Percentiles rank a stretch among this genome's conserved stretches.
Conservation (phyloP, 2,113 vertebrate genomes). For the Spermophilus dauricus region DNA sequence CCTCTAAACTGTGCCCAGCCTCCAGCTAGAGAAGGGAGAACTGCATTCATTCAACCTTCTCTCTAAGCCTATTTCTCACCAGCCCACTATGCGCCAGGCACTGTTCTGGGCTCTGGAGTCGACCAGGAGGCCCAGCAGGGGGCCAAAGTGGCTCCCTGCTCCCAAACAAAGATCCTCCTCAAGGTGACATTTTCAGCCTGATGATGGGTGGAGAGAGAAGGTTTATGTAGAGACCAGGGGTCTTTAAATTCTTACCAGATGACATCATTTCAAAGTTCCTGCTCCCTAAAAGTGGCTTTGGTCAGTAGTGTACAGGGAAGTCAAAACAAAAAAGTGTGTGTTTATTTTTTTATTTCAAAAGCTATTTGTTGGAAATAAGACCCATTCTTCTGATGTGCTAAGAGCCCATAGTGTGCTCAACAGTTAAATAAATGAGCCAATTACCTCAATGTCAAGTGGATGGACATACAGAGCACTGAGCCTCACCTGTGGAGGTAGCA, state of each 20-base stretch:
- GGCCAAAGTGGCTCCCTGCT: no score
- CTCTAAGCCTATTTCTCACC: fast-evolving
- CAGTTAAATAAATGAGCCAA: slow-evolving; percentile 50
- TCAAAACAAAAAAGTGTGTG: neutral
- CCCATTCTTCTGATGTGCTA: slow-evolving; percentile 4
- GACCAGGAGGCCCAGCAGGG: fast-evolving
- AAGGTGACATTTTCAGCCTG: neutral
- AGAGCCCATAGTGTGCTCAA: neutral
- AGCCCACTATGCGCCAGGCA: fast-evolving
- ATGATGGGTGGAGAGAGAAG: neutral
- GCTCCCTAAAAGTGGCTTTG: neutral
- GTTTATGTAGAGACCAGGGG: neutral
- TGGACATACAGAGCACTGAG: neutral
- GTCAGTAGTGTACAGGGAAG: neutral
- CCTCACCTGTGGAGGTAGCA: slow-evolving; percentile 71
- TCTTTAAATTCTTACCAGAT: neutral
- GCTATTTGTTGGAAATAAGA: neutral
- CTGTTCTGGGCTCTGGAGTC: neutral
- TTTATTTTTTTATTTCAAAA: slow-evolving; percentile 43
- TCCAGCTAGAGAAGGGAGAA: neutral
- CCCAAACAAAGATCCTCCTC: neutral
- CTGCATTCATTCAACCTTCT: no score
- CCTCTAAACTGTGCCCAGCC: neutral
- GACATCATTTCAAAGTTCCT: neutral
- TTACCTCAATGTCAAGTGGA: neutral